Evolutionary conservation across 2,888 invertebrate genomes (phyloP), one percentile per base, ranked within the genome.

Genomic region (Tetropium fuscum): DNA sequence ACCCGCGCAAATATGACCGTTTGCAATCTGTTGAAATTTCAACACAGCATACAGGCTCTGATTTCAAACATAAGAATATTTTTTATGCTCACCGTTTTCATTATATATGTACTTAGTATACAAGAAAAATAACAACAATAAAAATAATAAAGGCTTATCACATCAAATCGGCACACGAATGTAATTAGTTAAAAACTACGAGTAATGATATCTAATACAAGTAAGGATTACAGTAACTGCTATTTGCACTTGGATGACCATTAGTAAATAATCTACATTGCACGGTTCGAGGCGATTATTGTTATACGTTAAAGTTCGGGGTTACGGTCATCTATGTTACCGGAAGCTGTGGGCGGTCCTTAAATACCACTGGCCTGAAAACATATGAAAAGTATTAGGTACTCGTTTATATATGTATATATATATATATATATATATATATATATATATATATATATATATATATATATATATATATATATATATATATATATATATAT

Each of bases 201-300:
- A 36, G 22, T 48, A 48, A 34, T 36, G 15, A 40, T 38, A n/a
- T n/a, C n/a, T n/a, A 51, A 27, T 38, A 40, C n/a, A 40, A 40
- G 15, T 48, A 36, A 30, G 18, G 36, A 36, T 48, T 48, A 48
- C 36, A 48, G 20, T 48, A 48, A 25, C 20, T 51, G 40, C 38
- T 51, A 51, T 51, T 51, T 51, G 40, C 51, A 51, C 40, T 51
- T 51, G 40, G 22, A 51, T 40, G 40, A 51, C 40, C 11, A 34
- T 32, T 36, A 15, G 27, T 40, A 51, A 49, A 34, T 18, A 51
- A 40, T 40, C 51, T 51, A 51, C 36, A 49, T 49, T 49, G 49
- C 49, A 49, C 51, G 15, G 38, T 40, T 51, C 34, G 38, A 40
- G 22, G 25, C 18, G 16, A 44, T 27, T 22, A 51, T 27, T 40